These are phyloP conservation scores for Encarsia formosa DNA, from an alignment of 2,888 invertebrate genomes.

Conservation along the genomic window DNA sequence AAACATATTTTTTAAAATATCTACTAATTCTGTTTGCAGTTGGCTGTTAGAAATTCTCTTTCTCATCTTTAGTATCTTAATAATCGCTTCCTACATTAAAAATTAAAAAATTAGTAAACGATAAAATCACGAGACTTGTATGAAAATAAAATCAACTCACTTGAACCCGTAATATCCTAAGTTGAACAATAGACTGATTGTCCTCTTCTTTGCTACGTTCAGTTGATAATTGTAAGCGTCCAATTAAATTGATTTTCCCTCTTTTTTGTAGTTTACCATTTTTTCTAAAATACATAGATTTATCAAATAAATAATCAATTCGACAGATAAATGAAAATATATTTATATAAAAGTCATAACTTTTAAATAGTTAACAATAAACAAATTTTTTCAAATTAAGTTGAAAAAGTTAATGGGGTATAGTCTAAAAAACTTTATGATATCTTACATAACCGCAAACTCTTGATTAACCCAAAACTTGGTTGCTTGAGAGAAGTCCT, in stretches of 20 bases:
- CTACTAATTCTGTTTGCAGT: constrained; percentile 93
- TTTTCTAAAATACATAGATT: constrained; percentile 72
- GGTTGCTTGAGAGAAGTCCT: constrained; percentile 90
- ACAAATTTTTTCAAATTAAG: neutral
- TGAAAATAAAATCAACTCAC: constrained; percentile 40
- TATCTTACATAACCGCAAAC: constrained; percentile 72
- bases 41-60: constrained; percentile 91
- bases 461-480: constrained; percentile 97
- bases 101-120: constrained; percentile 9
- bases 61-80: constrained; percentile 98
- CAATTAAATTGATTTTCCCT: constrained; percentile 94
- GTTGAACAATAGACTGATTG: constrained; percentile 96
- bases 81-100: constrained; percentile 95
- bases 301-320: constrained; percentile 5
- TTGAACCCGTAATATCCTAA: constrained; percentile 84
- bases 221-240: constrained; percentile 89
- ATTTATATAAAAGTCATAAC: neutral
- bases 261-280: constrained; percentile 91
- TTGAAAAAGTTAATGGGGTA: neutral
- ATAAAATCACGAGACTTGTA: neutral
- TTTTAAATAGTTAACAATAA: constrained; percentile 3
- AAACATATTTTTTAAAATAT: constrained; percentile 99
- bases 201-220: constrained; percentile 95
- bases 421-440: neutral
- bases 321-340: neutral